These are phyloP conservation scores for Scomberomorus guttatus DNA, from an alignment of 2,797 vertebrate species.

Conservation along the genomic window DNA sequence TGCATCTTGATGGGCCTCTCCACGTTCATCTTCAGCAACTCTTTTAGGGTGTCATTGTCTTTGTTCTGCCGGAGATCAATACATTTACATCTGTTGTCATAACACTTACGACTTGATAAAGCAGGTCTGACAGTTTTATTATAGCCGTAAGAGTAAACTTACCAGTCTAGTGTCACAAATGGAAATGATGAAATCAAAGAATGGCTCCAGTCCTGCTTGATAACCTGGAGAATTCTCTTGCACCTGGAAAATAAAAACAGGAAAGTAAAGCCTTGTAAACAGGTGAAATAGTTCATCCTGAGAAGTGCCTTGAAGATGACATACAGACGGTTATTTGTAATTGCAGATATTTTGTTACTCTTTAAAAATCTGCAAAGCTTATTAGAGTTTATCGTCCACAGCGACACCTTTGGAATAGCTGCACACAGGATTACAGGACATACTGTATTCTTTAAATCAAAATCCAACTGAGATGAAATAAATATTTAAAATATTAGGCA, in stretches of 20 bases:
- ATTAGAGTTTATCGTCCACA: no score
- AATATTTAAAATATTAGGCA: no score
- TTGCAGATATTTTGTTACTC: no score
- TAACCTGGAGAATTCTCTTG: conserved; percentile 97
- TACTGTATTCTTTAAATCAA: no score
- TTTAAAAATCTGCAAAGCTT: no score
- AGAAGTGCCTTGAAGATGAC: no score
- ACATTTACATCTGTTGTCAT: neutral
- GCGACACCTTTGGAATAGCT: no score
- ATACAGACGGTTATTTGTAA: no score
- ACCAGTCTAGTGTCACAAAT: conserved; percentile 95
- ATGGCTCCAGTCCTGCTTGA: conserved; percentile 94
- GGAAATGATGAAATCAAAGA: conserved; percentile 99
- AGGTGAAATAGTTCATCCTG: neutral
- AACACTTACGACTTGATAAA: neutral
- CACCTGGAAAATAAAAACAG: conserved; percentile 83
- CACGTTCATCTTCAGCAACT: conserved; percentile 94
- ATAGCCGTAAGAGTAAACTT: conserved; percentile 61
- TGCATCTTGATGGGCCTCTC: conserved; percentile 95
- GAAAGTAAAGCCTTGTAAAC: neutral
- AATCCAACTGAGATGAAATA: no score
- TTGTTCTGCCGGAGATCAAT: conserved; percentile 88
- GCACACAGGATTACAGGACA: no score
- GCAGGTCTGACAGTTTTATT: neutral
- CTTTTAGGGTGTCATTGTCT: conserved; percentile 96